phyloP scores from a whole-genome alignment of 2,888 invertebrate genomes.

The Acronicta leporina region DNA sequence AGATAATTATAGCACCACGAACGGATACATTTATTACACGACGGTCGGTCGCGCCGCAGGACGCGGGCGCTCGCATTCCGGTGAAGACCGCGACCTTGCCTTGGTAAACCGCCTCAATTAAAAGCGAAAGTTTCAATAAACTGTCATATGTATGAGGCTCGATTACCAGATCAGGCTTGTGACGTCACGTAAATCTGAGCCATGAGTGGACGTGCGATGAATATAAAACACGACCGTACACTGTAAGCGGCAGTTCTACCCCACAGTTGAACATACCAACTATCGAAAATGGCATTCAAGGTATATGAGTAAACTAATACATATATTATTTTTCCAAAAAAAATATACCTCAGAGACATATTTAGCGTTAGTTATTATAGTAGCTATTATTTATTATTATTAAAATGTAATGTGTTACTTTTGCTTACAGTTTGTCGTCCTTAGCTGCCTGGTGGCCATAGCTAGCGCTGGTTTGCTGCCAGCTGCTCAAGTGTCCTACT shows the following conservation, averaged over 20 bases:
- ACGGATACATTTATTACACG: not conserved
- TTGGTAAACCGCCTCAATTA: conserved; percentile 69
- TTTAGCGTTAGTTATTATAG: not conserved
- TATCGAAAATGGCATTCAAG: conserved; percentile 80
- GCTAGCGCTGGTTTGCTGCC: conserved; percentile 71
- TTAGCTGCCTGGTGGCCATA: conserved; percentile 69
- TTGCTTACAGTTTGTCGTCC: conserved; percentile 67
- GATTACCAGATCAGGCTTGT: conserved; percentile 66
- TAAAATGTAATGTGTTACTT: not conserved
- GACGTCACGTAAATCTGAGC: conserved; percentile 72
- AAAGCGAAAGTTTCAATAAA: conserved; percentile 81
- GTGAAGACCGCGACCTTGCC: conserved; percentile 75
- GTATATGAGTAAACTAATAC: conserved; percentile 46
- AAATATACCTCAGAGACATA: too few relatives aligned
- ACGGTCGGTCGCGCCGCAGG: conserved; percentile 11
- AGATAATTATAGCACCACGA: not conserved
- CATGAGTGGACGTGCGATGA: conserved; percentile 63
- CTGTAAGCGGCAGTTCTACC: conserved; percentile 71
- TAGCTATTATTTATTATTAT: too few relatives aligned
- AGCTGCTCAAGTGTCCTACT: conserved; percentile 57
- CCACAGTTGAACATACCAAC: conserved; percentile 67
- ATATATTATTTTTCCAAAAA: not conserved
- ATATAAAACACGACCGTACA: conserved; percentile 74
- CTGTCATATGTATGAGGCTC: conserved; percentile 68
- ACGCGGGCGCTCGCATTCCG: conserved; percentile 57